A percentile compares a stretch with the other conserved stretches of the same genome.
Evolutionary conservation across 2,888 invertebrate genomes (phyloP).

Genomic region (Macrophya alboannulata): DNA sequence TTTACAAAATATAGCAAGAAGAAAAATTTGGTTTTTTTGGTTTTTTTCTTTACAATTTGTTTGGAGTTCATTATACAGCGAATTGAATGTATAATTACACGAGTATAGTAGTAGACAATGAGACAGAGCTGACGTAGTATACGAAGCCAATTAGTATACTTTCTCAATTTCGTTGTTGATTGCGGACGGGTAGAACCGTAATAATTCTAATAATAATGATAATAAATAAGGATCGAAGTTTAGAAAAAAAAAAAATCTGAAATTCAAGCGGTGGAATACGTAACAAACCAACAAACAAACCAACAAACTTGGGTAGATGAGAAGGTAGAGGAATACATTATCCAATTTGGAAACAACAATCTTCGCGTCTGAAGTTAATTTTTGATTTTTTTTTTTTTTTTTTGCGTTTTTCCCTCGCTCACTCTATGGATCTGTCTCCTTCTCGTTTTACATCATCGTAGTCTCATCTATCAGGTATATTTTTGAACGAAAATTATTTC

Average conservation of each 20-base stretch:
- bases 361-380: slow-evolving; percentile 20
- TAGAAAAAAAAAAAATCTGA: not conserved
- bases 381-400: not conserved
- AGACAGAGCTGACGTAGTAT: not conserved
- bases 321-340: slow-evolving; percentile 19
- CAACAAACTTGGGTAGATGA: not conserved
- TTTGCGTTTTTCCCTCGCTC: not conserved
- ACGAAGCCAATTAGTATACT: slow-evolving; percentile 22
- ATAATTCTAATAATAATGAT: not conserved
- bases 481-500: not conserved
- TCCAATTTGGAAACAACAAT: slow-evolving; percentile 34
- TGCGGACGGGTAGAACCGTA: not conserved
- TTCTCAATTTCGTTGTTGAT: slow-evolving; percentile 15
- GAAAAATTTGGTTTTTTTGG: no score
- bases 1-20: no score
- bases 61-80: not conserved
- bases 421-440: not conserved
- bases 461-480: not conserved
- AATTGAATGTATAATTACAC: not conserved
- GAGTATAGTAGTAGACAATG: not conserved
- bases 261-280: slow-evolving; percentile 30
- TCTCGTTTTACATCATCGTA: not conserved
- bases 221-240: slow-evolving; percentile 34
- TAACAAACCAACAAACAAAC: not conserved
- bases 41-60: not conserved